Evolutionary conservation across 2,888 invertebrate species (phyloP).

Genomic region (Andrena bucephala): DNA sequence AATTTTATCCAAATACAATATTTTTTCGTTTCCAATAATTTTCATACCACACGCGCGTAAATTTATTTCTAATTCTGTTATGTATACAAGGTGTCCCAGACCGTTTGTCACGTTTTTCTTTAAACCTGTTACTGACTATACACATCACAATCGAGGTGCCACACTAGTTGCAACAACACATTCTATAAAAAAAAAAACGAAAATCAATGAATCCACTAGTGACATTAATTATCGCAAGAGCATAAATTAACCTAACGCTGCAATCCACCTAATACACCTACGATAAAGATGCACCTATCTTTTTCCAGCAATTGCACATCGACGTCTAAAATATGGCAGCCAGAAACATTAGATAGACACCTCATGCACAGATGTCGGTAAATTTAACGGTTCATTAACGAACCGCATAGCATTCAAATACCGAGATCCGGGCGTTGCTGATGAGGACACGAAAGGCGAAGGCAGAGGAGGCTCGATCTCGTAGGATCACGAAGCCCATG

Average conservation of each 20-base stretch:
- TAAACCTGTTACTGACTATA: too few relatives aligned
- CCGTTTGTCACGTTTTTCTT: too few relatives aligned
- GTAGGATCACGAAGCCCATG: conserved; percentile 63
- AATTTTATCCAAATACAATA: too few relatives aligned
- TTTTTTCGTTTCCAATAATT: too few relatives aligned
- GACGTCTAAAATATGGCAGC: background rate
- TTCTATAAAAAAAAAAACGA: background rate
- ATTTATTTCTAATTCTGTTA: too few relatives aligned
- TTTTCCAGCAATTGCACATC: background rate
- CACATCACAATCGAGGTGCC: too few relatives aligned
- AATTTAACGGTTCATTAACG: conserved; percentile 15
- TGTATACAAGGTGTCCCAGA: too few relatives aligned
- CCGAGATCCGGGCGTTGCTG: conserved; percentile 30
- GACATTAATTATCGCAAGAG: background rate
- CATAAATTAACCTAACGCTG: too few relatives aligned
- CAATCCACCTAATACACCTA: too few relatives aligned
- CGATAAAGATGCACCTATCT: background rate
- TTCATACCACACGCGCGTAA: too few relatives aligned
- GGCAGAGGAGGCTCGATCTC: conserved; percentile 43
- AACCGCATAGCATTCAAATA: conserved; percentile 8
- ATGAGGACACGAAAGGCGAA: conserved; percentile 5
- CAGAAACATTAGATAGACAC: background rate
- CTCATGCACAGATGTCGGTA: background rate
- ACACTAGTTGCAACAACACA: too few relatives aligned
- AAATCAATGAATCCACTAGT: background rate